Conservation (phyloP, 1,140 invertebrate genomes). For the Bombyx mori region DNA sequence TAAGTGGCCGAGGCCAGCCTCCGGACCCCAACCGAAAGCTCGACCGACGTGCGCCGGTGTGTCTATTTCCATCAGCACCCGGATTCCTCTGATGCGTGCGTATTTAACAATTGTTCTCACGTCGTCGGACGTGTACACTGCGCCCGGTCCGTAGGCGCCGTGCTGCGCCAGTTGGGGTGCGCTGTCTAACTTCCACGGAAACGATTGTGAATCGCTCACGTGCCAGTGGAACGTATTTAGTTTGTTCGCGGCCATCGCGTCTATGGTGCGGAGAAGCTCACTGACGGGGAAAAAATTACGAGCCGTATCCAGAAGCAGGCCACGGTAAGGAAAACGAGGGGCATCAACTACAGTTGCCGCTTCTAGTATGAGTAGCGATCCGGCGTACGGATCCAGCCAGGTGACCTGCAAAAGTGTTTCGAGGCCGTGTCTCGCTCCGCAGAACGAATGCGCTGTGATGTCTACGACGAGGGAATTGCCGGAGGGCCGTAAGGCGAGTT, state of each 20-base stretch:
- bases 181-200: conserved; percentile 79
- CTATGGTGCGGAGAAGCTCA: conserved; percentile 80
- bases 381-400: conserved; percentile 78
- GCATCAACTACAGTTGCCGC: conserved; percentile 73
- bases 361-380: conserved; percentile 73
- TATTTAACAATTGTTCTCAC: conserved; percentile 77
- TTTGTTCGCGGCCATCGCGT: conserved; percentile 84
- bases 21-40: conserved; percentile 84
- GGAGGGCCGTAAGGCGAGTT: conserved; percentile 72
- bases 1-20: conserved; percentile 76
- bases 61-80: conserved; percentile 83
- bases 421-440: conserved; percentile 83
- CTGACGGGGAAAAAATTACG: conserved; percentile 81
- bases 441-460: conserved; percentile 79
- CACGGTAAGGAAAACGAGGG: conserved; percentile 77
- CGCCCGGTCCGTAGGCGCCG: conserved; percentile 81
- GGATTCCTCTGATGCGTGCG: conserved; percentile 78
- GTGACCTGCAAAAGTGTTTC: conserved; percentile 86
- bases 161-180: conserved; percentile 80
- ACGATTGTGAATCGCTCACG: conserved; percentile 86
- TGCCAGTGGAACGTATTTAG: conserved; percentile 92
- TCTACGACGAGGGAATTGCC: conserved; percentile 72
- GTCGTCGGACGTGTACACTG: conserved; percentile 79
- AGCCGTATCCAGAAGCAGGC: conserved; percentile 83
- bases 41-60: conserved; percentile 86